Evolutionary conservation across 2,797 vertebrate genomes (phyloP), one percentile per base, ranked within the genome.

Genomic region (Coluber constrictor): DNA sequence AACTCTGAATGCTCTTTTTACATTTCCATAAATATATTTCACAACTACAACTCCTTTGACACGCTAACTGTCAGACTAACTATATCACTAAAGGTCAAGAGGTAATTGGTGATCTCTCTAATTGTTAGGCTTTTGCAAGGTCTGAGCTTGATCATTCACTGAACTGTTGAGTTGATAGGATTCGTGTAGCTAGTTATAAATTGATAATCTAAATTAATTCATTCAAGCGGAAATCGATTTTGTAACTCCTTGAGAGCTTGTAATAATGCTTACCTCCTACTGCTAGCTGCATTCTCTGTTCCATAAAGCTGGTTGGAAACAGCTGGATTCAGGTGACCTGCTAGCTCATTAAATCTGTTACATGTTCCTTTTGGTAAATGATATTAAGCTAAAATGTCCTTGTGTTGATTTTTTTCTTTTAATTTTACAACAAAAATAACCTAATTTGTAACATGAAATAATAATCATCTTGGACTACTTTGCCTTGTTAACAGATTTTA

Each of bases 121-220:
- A 97, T 97, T 97, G 96, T 93, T 95, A 95, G 94, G 96, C 96
- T 96, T 95, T 96, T 96, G 95, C 93, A 94, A 96, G 93, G 96
- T 90, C 47, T 97, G 97, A 97, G 97, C 95, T 96, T 95, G 97
- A 98, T 98, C 97, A 97, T 96, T 98, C 97, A 97, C 95, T 96
- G 97, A 97, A 97, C 96, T 98, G 98, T 97, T 96, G 97, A 97
- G 97, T 96, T 98, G 98, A 98, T 98, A 97, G 97, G 97, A 97
- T 97, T 97, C 96, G 51, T 97, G 98, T 97, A 97, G 97, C 97
- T 97, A 98, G 98, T 98, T 98, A 98, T 98, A 98, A 98, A 98
- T 98, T 98, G 98, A 98, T 98, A 98, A 98, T 98, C 98, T 98
- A 98, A 98, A 98, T 98, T 98, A 98, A 98, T 98, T 98, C 97